These are phyloP conservation scores for Oreochromis grahami DNA, from an alignment of 2,797 vertebrate species.

Conservation along the genomic window DNA sequence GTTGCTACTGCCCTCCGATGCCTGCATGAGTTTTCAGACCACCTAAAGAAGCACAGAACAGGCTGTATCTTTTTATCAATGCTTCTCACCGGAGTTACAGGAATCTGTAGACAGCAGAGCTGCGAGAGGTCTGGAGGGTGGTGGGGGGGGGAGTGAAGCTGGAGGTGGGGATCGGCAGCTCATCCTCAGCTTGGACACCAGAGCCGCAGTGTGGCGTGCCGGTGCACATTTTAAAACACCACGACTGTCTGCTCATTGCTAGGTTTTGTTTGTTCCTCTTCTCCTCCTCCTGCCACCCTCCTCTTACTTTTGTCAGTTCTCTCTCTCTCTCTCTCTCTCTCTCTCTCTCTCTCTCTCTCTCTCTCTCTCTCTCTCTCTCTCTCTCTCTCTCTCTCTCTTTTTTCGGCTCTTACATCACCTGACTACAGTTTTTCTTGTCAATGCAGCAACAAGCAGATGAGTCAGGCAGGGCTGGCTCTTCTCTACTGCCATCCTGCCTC, in stretches of 20 bases:
- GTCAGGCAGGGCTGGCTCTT: conserved; percentile 68
- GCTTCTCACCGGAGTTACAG: conserved; percentile 21
- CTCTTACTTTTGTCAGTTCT: conserved; percentile 40
- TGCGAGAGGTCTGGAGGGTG: neutral
- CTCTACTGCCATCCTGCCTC: conserved; percentile 29
- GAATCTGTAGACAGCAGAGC: conserved; percentile 50
- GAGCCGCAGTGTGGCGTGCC: conserved; percentile 81
- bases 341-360: fast-evolving
- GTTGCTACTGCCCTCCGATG: conserved; percentile 8
- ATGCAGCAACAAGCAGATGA: conserved; percentile 76
- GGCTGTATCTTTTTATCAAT: conserved; percentile 41
- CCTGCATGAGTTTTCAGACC: conserved; percentile 13
- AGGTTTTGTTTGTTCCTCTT: conserved; percentile 39
- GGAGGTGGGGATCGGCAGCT: conserved; percentile 55
- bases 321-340: conserved; percentile 45
- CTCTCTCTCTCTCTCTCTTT: no score
- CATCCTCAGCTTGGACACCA: conserved; percentile 61
- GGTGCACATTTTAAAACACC: conserved; percentile 78
- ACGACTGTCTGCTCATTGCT: conserved; percentile 46
- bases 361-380: no score
- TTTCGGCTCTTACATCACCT: conserved; percentile 77
- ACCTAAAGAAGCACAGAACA: conserved; percentile 27
- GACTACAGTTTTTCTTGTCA: conserved; percentile 67
- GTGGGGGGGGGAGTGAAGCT: conserved; percentile 10
- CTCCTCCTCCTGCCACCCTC: neutral